phyloP scores from a whole-genome alignment of 2,888 invertebrate species.

The Orchesella flavescens region DNA sequence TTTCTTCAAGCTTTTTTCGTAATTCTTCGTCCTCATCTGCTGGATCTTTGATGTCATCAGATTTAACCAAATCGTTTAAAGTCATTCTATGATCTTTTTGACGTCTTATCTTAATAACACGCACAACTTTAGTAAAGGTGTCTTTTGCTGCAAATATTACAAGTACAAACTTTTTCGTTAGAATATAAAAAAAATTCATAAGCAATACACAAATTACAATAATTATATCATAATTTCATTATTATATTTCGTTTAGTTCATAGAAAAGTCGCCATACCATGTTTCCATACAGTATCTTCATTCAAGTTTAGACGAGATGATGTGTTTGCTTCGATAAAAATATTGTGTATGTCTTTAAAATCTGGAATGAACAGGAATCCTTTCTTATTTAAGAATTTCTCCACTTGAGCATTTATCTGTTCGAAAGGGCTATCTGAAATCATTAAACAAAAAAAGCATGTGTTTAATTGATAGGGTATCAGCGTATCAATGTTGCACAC shows the following conservation, averaged over 20 bases:
- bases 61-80: neutral
- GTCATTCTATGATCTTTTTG: constrained; percentile 30
- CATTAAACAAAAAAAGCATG: too few relatives aligned
- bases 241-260: too few relatives aligned
- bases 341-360: neutral
- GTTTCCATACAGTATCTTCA: too few relatives aligned
- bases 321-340: neutral
- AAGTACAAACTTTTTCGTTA: too few relatives aligned
- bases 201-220: too few relatives aligned
- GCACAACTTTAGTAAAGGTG: constrained; percentile 19
- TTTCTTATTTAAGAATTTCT: neutral
- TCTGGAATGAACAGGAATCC: neutral
- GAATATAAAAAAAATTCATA: too few relatives aligned
- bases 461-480: too few relatives aligned
- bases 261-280: too few relatives aligned
- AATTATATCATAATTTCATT: too few relatives aligned
- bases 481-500: too few relatives aligned
- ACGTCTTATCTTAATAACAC: constrained; percentile 31
- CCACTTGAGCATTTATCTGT: neutral
- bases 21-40: constrained; percentile 28
- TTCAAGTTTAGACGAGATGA: neutral
- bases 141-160: constrained; percentile 23
- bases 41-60: constrained; percentile 12
- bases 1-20: constrained; percentile 30
- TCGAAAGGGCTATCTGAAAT: neutral